Evolutionary conservation across 2,113 vertebrate species (phyloP).

Genomic region (Rhipidura dahli): DNA sequence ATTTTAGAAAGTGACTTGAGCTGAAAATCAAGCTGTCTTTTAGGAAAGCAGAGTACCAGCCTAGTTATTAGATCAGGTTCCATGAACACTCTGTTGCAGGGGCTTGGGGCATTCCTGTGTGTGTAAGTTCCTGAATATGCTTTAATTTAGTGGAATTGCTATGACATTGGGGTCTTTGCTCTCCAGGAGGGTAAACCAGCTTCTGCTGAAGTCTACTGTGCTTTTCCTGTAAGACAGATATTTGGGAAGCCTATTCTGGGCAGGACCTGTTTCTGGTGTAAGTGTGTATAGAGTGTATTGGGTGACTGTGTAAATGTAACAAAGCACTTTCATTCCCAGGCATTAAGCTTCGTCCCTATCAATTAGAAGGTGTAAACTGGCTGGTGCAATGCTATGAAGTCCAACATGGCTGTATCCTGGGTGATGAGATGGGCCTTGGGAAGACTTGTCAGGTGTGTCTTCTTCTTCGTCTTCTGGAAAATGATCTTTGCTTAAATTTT

Average conservation of each 20-base stretch:
- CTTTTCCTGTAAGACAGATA: background rate
- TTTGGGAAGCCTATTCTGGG: background rate
- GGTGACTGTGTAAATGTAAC: background rate
- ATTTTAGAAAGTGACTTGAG: background rate
- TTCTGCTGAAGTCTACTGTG: background rate
- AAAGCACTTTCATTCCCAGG: slow-evolving; percentile 64
- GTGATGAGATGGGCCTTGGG: slow-evolving; percentile 94
- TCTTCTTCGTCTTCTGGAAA: background rate
- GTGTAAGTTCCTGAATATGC: background rate
- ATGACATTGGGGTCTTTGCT: background rate
- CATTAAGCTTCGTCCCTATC: slow-evolving; percentile 81
- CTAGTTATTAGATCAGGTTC: background rate
- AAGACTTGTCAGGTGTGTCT: slow-evolving; percentile 91
- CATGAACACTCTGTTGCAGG: background rate
- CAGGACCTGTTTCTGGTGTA: background rate
- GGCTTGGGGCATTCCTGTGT: background rate
- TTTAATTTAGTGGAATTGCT: background rate
- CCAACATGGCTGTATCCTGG: slow-evolving; percentile 88
- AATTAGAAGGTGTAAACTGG: slow-evolving; percentile 88
- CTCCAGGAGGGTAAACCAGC: background rate
- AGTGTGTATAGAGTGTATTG: background rate
- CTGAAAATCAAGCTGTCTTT: background rate
- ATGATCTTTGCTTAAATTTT: background rate
- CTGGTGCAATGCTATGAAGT: slow-evolving; percentile 72
- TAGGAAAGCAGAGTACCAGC: background rate